Percentiles rank a stretch among this genome's conserved stretches.
These are phyloP conservation scores for Oreotrochilus melanogaster DNA, from an alignment of 2,113 vertebrate species.

Conservation along the genomic window DNA sequence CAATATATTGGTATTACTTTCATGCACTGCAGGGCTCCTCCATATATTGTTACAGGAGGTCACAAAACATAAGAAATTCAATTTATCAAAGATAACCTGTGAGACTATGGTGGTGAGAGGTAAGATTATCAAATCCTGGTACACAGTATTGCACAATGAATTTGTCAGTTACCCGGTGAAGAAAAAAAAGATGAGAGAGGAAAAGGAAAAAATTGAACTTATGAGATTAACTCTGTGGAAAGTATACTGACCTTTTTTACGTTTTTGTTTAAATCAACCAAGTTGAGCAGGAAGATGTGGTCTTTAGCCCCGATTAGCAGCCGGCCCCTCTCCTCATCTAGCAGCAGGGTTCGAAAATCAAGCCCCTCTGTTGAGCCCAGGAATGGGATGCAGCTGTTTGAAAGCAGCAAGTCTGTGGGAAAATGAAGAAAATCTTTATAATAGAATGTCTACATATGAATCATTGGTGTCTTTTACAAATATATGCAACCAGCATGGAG, in stretches of 20 bases:
- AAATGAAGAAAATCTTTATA: conserved; percentile 62
- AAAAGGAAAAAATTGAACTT: conserved; percentile 2
- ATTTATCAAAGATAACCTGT: not conserved
- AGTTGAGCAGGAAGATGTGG: conserved; percentile 90
- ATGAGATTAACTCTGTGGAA: not conserved
- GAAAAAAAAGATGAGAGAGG: not conserved
- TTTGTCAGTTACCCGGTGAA: not conserved
- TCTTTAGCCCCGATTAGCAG: conserved; percentile 91
- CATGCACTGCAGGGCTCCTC: not conserved
- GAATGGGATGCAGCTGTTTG: conserved; percentile 90
- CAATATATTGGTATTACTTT: not conserved
- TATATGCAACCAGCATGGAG: conserved; percentile 13
- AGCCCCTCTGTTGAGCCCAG: conserved; percentile 87
- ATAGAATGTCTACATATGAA: conserved; percentile 58
- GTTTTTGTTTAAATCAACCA: conserved; percentile 88
- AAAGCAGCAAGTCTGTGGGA: conserved; percentile 88
- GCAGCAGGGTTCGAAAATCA: conserved; percentile 90
- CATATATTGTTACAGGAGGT: not conserved
- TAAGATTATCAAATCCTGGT: not conserved
- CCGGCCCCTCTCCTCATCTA: conserved; percentile 93
- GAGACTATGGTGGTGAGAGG: not conserved
- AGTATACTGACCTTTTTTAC: conserved; percentile 87
- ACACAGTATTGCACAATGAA: not conserved
- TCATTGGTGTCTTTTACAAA: conserved; percentile 53
- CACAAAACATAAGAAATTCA: not conserved